Base-by-base conservation (phyloP, 2,113 vertebrate genomes). In the Cyprinodon variegatus region DNA sequence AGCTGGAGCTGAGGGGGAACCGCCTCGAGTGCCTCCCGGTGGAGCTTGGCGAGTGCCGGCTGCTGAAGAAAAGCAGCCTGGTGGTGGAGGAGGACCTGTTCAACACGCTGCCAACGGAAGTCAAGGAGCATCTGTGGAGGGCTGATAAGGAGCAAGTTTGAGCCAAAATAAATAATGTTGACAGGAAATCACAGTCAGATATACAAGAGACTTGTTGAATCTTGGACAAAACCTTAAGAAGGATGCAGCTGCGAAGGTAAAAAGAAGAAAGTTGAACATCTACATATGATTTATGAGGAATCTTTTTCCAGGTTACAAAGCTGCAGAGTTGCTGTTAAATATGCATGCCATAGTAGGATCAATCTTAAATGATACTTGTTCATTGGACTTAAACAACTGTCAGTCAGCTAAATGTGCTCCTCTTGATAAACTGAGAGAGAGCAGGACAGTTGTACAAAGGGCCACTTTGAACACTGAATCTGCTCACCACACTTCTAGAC, bases 31-130 rank as follows among this genome's bases (percentile, higher is more conserved):
- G 96, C 75, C 94, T 99, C 75, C 98, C 97, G 0, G 98, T 98
- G 90, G 98, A 99, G 95, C 96, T 99, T 50, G 94, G 96, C 0
- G 97, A 97, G 53, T 99, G 98, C 63, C 96, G 96, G 0, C 93
- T 97, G 86, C 92, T 99, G 66, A 98, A 97, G 84, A 96, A 95
- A 87, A 97, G 95, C 0, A 94, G 96, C 15, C 93, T 99, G 3
- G 96, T 98, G 82, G 97, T 99, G 79, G 98, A 99, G 84, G 98
- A 99, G 86, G 96, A 98, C 90, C 91, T 99, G 48, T 98, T 99
- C 89, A 97, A 95, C 93, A 98, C 97, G 0, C 82, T 99, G 89
- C 96, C 98, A 0, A 83, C 96, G 0, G 97, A 99, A 65, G 96
- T 98, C 79, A 99, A 98, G 85, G 97, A 98, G 78, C 95, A 96